phyloP scores from a whole-genome alignment of 2,797 vertebrate species.

The Crotalus adamanteus region DNA sequence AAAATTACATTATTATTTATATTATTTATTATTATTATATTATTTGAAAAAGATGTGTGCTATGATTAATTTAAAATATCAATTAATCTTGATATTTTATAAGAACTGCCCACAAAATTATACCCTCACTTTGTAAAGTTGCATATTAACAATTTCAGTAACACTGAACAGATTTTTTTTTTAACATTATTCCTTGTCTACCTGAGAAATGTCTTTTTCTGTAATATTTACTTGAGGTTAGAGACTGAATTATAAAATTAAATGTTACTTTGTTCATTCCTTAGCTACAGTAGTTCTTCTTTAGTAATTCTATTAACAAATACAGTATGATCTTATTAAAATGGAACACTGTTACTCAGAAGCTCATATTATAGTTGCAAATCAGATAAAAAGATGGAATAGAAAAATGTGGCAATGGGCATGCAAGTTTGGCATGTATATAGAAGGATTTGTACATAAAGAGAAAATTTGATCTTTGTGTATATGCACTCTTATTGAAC shows the following conservation, averaged over 20 bases:
- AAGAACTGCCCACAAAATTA: not conserved
- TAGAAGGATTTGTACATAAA: not conserved
- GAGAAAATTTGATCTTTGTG: not conserved
- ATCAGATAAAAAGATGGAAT: not conserved
- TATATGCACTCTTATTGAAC: not conserved
- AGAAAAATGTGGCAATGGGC: not conserved
- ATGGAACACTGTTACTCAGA: constrained; percentile 48
- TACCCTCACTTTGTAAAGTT: not conserved
- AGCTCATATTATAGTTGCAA: constrained; percentile 31
- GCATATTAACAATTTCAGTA: not conserved
- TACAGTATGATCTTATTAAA: constrained; percentile 48
- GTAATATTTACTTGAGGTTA: constrained; percentile 43
- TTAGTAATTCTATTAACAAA: constrained; percentile 47
- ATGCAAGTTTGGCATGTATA: constrained; percentile 18
- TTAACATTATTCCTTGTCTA: not conserved
- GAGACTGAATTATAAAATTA: constrained; percentile 40
- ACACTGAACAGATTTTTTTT: not conserved
- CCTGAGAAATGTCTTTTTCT: not conserved
- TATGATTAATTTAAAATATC: not conserved
- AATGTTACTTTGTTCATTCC: constrained; percentile 33
- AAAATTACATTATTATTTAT: not conserved
- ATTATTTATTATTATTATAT: too few species aligned
- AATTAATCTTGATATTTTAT: not conserved
- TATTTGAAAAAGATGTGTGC: not conserved
- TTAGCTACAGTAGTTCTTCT: constrained; percentile 41